Conservation (phyloP, 2,888 invertebrate species). For the Hetaerina titia region DNA sequence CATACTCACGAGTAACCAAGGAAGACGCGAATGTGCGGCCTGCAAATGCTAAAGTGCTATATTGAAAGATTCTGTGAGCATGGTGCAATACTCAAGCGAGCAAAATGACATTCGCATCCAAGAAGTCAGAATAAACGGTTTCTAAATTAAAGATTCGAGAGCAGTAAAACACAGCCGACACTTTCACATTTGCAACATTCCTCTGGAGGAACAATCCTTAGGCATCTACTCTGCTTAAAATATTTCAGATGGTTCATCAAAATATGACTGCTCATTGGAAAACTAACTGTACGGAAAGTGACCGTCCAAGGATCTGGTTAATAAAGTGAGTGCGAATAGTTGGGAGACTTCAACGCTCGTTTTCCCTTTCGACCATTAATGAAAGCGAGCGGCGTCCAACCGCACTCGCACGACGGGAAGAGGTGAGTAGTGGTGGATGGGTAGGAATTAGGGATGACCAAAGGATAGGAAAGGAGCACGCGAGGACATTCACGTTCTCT, state of each 20-base stretch:
- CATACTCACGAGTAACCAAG: not conserved
- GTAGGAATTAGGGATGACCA: too few relatives aligned
- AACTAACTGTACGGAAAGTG: not conserved
- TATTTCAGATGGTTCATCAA: not conserved
- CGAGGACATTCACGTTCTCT: too few relatives aligned
- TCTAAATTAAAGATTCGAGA: too few relatives aligned
- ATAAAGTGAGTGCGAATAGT: not conserved
- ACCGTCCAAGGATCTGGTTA: not conserved
- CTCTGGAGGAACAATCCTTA: not conserved
- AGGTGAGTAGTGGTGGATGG: too few relatives aligned
- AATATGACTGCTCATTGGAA: not conserved
- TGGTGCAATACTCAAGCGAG: not conserved
- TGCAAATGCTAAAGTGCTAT: not conserved
- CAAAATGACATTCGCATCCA: too few relatives aligned
- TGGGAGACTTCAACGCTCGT: not conserved
- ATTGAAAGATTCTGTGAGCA: not conserved
- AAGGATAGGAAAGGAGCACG: too few relatives aligned
- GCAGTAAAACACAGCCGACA: not conserved
- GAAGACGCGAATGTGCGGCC: not conserved
- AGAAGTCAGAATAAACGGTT: too few relatives aligned
- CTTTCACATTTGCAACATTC: not conserved
- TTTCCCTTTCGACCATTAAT: not conserved
- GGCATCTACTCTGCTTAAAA: not conserved
- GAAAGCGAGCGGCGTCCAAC: too few relatives aligned
- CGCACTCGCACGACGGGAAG: too few relatives aligned